These are phyloP conservation scores for Rhodophaea formosa DNA, from an alignment of 2,888 invertebrate species.

Conservation along the genomic window DNA sequence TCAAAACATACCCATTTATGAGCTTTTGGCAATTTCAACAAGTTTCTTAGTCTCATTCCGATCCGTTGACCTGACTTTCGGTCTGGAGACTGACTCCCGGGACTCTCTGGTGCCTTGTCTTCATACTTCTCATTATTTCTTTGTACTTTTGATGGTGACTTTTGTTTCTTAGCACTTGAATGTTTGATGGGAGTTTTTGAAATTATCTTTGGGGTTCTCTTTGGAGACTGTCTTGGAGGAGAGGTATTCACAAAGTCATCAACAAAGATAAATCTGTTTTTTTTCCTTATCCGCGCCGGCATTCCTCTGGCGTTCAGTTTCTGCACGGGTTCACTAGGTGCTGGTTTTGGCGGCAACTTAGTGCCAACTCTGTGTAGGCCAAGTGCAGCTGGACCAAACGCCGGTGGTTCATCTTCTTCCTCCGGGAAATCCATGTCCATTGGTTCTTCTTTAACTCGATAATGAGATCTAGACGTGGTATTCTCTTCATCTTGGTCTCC, in stretches of 20 bases:
- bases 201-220: constrained; percentile 83
- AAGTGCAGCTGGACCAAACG: constrained; percentile 89
- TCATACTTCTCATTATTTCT: constrained; percentile 65
- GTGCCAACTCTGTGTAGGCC: constrained; percentile 91
- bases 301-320: constrained; percentile 92
- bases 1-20: constrained; percentile 99
- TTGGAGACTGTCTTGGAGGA: constrained; percentile 87
- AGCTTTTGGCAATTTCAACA: constrained; percentile 98
- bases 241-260: constrained; percentile 91
- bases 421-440: constrained; percentile 84
- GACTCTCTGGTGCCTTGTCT: constrained; percentile 61
- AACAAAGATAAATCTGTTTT: constrained; percentile 93
- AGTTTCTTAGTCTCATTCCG: constrained; percentile 92
- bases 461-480: constrained; percentile 49
- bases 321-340: constrained; percentile 88
- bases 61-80: constrained; percentile 93
- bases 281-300: constrained; percentile 94
- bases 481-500: constrained; percentile 57
- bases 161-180: constrained; percentile 70
- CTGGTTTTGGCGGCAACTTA: constrained; percentile 85
- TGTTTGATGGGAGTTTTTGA: constrained; percentile 68
- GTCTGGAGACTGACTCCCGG: constrained; percentile 83
- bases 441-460: constrained; percentile 79
- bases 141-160: constrained; percentile 78
- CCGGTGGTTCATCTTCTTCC: constrained; percentile 85